A percentile compares a stretch with the other conserved stretches of the same genome.
These are phyloP conservation scores for Stomorhina lunata DNA, from an alignment of 2,888 invertebrate species.

Conservation along the genomic window DNA sequence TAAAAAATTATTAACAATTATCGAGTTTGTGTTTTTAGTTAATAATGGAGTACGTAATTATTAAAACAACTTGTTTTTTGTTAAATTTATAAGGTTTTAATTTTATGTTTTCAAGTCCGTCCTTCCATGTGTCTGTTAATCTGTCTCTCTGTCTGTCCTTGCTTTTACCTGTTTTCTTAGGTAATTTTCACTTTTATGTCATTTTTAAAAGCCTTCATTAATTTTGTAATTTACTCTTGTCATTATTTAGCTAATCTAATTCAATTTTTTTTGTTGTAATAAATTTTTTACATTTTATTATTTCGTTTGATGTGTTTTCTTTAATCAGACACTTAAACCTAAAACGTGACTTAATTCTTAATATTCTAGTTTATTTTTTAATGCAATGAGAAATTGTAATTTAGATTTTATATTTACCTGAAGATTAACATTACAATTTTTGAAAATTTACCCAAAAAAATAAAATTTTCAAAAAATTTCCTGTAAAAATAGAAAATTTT, in stretches of 20 bases:
- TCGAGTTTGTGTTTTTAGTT: background rate
- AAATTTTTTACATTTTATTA: background rate
- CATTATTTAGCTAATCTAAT: conserved; percentile 78
- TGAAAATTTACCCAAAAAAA: too few relatives aligned
- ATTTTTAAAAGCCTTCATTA: conserved; percentile 60
- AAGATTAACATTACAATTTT: too few relatives aligned
- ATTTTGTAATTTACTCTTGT: conserved; percentile 73
- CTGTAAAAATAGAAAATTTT: too few relatives aligned
- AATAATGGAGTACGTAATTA: conserved; percentile 3
- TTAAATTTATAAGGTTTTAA: conserved; percentile 4
- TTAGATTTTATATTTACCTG: too few relatives aligned
- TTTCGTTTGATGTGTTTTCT: too few relatives aligned
- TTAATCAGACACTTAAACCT: conserved; percentile 74
- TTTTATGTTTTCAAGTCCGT: conserved; percentile 3
- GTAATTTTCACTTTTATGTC: conserved; percentile 23
- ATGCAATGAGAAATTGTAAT: background rate
- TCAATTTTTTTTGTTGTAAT: conserved; percentile 71
- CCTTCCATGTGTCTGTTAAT: too few relatives aligned
- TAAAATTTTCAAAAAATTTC: too few relatives aligned
- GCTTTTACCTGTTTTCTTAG: too few relatives aligned
- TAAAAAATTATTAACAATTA: background rate
- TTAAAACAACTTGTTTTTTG: conserved; percentile 16
- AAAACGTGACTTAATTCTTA: conserved; percentile 69
- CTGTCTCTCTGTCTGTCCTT: too few relatives aligned
- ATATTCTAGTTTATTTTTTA: background rate